A percentile compares a stretch with the other conserved stretches of the same genome.
Evolutionary conservation across 2,888 invertebrate species (phyloP).

Genomic region (Portevinia maculata): DNA sequence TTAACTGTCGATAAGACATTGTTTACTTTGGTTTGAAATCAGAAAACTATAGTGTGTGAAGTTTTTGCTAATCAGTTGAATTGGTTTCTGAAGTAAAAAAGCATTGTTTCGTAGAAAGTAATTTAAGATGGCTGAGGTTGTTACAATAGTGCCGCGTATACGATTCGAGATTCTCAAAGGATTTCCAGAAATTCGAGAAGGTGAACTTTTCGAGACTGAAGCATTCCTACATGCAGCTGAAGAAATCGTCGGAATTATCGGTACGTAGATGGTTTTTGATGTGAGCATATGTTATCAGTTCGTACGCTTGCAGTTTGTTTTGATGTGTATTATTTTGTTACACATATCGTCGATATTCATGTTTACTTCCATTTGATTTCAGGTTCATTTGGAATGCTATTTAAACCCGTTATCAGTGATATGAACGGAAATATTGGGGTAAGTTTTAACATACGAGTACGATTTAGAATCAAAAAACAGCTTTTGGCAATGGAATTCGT

Average conservation of each 20-base stretch:
- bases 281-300: constrained; percentile 18
- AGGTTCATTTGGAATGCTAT: constrained; percentile 90
- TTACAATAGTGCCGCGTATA: constrained; percentile 76
- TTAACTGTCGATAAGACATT: constrained; percentile 67
- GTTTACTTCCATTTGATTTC: constrained; percentile 77
- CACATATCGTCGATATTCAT: not conserved
- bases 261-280: constrained; percentile 83
- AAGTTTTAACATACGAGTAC: constrained; percentile 76
- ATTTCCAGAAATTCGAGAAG: constrained; percentile 84
- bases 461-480: too few relatives aligned
- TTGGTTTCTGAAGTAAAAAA: constrained; percentile 50
- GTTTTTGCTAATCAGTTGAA: constrained; percentile 59
- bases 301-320: constrained; percentile 9
- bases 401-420: constrained; percentile 89
- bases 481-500: too few relatives aligned
- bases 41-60: constrained; percentile 24
- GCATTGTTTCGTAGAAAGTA: constrained; percentile 31
- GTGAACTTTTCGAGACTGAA: constrained; percentile 85
- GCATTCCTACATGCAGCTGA: constrained; percentile 86
- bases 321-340: not conserved
- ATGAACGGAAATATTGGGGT: constrained; percentile 91
- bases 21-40: constrained; percentile 42
- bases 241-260: constrained; percentile 86
- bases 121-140: constrained; percentile 54
- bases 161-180: constrained; percentile 80